A percentile compares a stretch with the other conserved stretches of the same genome.
Evolutionary conservation across 2,888 invertebrate genomes (phyloP).

Genomic region (Trisateles emortualis): DNA sequence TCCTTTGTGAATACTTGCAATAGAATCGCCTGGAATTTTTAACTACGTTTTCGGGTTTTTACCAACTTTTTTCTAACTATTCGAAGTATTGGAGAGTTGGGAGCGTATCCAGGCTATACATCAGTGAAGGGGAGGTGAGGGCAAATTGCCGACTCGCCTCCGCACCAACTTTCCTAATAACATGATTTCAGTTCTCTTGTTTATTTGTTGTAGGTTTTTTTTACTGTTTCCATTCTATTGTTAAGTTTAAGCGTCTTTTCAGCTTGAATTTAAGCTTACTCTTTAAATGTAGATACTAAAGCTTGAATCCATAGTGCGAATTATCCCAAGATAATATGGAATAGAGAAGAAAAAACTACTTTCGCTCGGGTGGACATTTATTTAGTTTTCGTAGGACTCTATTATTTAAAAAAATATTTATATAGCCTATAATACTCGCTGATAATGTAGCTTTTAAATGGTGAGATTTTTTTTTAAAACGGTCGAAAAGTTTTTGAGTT

Average conservation of each 20-base stretch:
- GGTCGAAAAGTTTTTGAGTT: too few relatives aligned
- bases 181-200: constrained; percentile 25
- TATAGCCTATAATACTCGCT: too few relatives aligned
- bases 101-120: constrained; percentile 9
- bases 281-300: background rate
- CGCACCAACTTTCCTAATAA: constrained; percentile 40
- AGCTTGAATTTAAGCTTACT: background rate
- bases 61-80: constrained; percentile 22
- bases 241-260: background rate
- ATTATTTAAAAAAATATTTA: too few relatives aligned
- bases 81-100: constrained; percentile 14
- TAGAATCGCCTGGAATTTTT: background rate
- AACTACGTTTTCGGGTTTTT: constrained; percentile 2
- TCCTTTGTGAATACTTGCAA: background rate
- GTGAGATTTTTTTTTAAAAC: too few relatives aligned
- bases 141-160: constrained; percentile 26
- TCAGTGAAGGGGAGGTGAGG: constrained; percentile 9
- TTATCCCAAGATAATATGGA: too few relatives aligned
- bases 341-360: too few relatives aligned
- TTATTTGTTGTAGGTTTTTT: constrained; percentile 9
- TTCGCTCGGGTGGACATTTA: too few relatives aligned
- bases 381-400: too few relatives aligned
- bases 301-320: too few relatives aligned
- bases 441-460: too few relatives aligned
- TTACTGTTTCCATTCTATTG: constrained; percentile 5